Evolutionary conservation across 2,888 invertebrate genomes (phyloP), one percentile per base, ranked within the genome.

Genomic region (Spialia ferax): DNA sequence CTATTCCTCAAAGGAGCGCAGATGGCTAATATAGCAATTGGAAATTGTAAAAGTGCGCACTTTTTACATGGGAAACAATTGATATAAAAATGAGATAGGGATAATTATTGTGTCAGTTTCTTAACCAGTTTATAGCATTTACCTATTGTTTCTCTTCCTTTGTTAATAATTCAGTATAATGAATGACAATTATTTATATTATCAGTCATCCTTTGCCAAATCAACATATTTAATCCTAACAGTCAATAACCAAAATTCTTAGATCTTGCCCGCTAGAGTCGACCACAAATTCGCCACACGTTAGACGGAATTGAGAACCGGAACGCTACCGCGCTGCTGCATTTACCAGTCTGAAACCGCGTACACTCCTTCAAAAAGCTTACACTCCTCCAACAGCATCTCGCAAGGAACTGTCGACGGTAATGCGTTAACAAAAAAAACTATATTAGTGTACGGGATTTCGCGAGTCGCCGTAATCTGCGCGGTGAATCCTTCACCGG

Each of bases 1-100:
- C 79, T 76, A 85, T 86, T 85, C 76, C 79, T 79, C 78, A 78
- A 78, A 80, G 78, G 77, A 78, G 69, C 85, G 81, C 89, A 89
- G 87, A 85, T 89, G 90, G 55, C 71, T 75, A 52, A 59, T 65
- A 59, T 29, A 65, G 65, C 65, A 52, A 65, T 65, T 65, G 68
- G 71, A 74, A 74, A 74, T 74, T 74, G 75, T 78, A 79, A 71
- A 74, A 74, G 74, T 76, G 23, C 62, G 55, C 59, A 60, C 11
- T 59, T 66, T 65, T 59, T 55, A 52, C 62, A 54, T 54, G 13
- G 63, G 42, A 18, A 42, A 54, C 63, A 54, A 54, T 52, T 62
- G 52, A 35, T 35, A 32, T 48, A 56, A 45, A 50, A 63, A 63
- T 29, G 42, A 15, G 56, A 64, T 56, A 48, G 11, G 32, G 11